These are phyloP conservation scores for Calliphora vomitoria DNA, from an alignment of 2,888 invertebrate species.

Conservation along the genomic window DNA sequence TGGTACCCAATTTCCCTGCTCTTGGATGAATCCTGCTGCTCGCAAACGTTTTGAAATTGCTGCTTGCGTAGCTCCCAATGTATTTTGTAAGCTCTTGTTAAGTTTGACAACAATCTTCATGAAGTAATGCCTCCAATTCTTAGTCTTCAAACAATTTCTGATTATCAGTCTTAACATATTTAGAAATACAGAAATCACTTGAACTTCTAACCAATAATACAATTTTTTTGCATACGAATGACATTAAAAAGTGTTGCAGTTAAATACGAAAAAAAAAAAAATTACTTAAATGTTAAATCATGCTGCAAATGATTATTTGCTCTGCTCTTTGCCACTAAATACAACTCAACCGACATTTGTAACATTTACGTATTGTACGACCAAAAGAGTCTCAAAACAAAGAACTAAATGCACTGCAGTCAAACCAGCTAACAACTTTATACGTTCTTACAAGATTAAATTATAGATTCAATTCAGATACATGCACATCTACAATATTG, in stretches of 20 bases:
- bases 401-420: constrained; percentile 30
- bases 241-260: constrained; percentile 20
- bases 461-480: constrained; percentile 48
- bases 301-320: constrained; percentile 49
- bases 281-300: constrained; percentile 53
- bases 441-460: constrained; percentile 27
- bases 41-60: too few species aligned
- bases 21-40: too few species aligned
- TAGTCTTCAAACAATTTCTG: too few species aligned
- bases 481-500: constrained; percentile 27
- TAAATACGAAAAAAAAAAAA: constrained; percentile 17
- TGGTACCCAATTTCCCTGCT: too few species aligned
- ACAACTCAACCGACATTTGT: constrained; percentile 4
- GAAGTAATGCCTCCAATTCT: too few species aligned
- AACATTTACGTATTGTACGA: constrained; percentile 6
- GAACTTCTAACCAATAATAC: background rate
- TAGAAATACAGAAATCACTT: background rate
- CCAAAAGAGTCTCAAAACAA: constrained; percentile 16
- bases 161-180: too few species aligned
- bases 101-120: too few species aligned
- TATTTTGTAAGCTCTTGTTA: too few species aligned
- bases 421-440: constrained; percentile 8
- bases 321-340: background rate
- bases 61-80: too few species aligned
- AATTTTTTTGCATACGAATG: constrained; percentile 42